Base-by-base conservation (phyloP, 2,113 vertebrate species). In the Notarius lentiginosus region DNA sequence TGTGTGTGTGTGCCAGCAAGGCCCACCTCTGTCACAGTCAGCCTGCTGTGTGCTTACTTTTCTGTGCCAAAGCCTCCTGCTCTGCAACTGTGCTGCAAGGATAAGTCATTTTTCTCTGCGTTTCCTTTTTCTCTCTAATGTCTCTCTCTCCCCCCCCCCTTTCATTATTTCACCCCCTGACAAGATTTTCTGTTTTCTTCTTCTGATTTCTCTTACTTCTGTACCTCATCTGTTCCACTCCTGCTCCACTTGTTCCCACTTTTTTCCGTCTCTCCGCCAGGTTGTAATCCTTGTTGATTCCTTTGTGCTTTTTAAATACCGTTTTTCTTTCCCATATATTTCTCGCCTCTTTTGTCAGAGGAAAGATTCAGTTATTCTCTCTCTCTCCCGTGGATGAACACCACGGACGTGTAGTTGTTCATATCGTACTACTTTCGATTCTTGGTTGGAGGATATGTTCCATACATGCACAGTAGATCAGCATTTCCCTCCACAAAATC, bases 21-120 rank as follows among this genome's bases (percentile, higher is more conserved):
- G 86, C 95, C 93, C 93, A 95, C 96, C 92, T 95, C 95, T 92
- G 95, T 96, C 94, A 91, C 95, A 89, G 93, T 92, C 85, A 94
- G 95, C 97, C 96, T 93, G 97, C 97, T 98, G 97, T 90, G 96
- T 97, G 96, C 96, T 96, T 96, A 95, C 96, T 97, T 97, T 94
- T 93, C 96, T 97, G 96, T 97, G 96, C 94, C 96, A 95, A 97
- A 95, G 93, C 97, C 96, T 96, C 96, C 95, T 95, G 93, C 95
- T 95, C 91, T 91, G 93, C 91, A 95, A 96, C 96, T 96, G 96
- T 95, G 95, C 79, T 85, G 84, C 82, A 66, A 81, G 76, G 55
- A 73, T 72, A 76, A 79, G 55, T 73, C 65, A 88, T 89, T 88
- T 83, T 89, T 89, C 82, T 58, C 65, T 18, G 51, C 22, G 79